Percentiles rank a stretch among this genome's conserved stretches.
phyloP scores from a whole-genome alignment of 2,888 invertebrate species.

The Ligdia adustata region DNA sequence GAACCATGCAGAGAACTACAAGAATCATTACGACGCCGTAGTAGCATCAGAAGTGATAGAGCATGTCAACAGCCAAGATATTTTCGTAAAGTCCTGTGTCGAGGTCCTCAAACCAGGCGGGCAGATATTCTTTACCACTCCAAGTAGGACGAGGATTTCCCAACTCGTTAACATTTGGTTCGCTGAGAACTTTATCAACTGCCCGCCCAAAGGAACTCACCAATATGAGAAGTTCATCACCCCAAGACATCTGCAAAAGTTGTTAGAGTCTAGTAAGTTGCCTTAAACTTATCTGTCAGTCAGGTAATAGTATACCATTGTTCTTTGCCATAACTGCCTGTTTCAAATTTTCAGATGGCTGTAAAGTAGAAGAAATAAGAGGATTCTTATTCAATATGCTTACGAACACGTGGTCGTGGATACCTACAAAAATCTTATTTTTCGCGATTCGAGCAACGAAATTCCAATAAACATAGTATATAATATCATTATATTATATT shows the following conservation, averaged over 20 bases:
- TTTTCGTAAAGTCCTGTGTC: slow-evolving; percentile 87
- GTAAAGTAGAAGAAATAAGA: slow-evolving; percentile 87
- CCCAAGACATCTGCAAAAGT: slow-evolving; percentile 88
- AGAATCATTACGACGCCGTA: slow-evolving; percentile 89
- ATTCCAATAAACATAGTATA: slow-evolving; percentile 36
- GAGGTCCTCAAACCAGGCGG: slow-evolving; percentile 87
- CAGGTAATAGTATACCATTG: not conserved
- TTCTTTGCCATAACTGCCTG: not conserved
- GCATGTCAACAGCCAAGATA: slow-evolving; percentile 89
- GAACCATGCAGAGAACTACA: slow-evolving; percentile 74
- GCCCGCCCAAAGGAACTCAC: slow-evolving; percentile 94
- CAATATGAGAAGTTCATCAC: slow-evolving; percentile 94
- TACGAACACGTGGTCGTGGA: slow-evolving; percentile 90
- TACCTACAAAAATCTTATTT: slow-evolving; percentile 85
- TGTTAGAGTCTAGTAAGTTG: slow-evolving; percentile 88
- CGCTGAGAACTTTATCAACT: slow-evolving; percentile 89
- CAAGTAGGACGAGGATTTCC: slow-evolving; percentile 85
- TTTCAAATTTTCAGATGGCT: slow-evolving; percentile 83
- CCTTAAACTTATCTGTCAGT: not conserved
- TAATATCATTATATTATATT: too few relatives aligned
- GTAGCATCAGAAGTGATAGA: slow-evolving; percentile 95
- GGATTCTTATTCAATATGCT: slow-evolving; percentile 92
- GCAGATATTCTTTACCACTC: slow-evolving; percentile 87
- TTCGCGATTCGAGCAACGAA: slow-evolving; percentile 94
- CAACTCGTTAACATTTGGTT: slow-evolving; percentile 86